A percentile compares a stretch with the other conserved stretches of the same genome.
phyloP scores from a whole-genome alignment of 1,140 invertebrate species.

The Drosophila orena region DNA sequence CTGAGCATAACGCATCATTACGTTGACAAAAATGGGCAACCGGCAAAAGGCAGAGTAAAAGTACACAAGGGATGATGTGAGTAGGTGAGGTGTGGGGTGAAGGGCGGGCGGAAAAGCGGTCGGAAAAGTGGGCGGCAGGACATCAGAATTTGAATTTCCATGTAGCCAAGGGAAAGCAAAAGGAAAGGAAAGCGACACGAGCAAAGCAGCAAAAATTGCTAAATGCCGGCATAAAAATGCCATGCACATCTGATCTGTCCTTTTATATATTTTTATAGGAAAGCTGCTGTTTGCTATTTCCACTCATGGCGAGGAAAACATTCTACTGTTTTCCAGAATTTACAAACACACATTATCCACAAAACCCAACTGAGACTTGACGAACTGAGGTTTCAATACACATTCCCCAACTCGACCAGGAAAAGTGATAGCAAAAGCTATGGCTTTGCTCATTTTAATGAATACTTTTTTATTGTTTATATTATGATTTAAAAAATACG shows the following conservation, averaged over 20 bases:
- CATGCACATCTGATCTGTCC: conserved; percentile 21
- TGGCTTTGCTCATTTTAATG: no score
- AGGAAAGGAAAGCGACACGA: conserved; percentile 30
- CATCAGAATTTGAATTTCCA: conserved; percentile 60
- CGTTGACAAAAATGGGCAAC: conserved; percentile 61
- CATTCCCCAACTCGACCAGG: no score
- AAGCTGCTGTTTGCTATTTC: not conserved
- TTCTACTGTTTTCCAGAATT: not conserved
- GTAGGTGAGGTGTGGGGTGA: not conserved
- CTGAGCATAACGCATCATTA: conserved; percentile 74
- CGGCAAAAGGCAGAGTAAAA: conserved; percentile 37
- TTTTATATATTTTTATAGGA: not conserved
- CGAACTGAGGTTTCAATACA: no score
- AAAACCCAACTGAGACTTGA: no score
- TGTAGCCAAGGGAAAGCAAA: conserved; percentile 47
- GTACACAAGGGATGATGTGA: conserved; percentile 13
- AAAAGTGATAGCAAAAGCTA: no score
- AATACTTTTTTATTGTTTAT: no score
- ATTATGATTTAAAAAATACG: no score
- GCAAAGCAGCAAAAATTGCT: not conserved
- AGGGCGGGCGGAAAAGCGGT: not conserved
- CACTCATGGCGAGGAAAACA: no score
- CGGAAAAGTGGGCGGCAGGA: not conserved
- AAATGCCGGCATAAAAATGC: conserved; percentile 53
- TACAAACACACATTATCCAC: no score